Evolutionary conservation across 2,113 vertebrate species (phyloP).

Genomic region (Damaliscus lunatus): DNA sequence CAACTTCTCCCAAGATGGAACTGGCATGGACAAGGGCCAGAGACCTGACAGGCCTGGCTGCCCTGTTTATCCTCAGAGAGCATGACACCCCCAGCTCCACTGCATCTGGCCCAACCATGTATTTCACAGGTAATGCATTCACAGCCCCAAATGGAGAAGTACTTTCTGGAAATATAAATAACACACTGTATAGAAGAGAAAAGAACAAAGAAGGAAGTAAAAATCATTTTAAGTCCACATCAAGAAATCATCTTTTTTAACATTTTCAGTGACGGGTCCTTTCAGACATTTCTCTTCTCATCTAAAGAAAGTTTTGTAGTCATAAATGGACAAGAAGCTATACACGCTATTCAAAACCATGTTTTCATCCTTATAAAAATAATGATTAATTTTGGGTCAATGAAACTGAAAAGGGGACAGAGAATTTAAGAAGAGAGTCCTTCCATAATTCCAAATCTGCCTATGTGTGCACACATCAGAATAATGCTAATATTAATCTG

Average conservation of each 20-base stretch:
- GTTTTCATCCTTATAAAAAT: neutral
- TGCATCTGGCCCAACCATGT: neutral
- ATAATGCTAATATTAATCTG: neutral
- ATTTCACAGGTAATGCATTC: neutral
- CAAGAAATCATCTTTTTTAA: neutral
- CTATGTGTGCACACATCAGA: neutral
- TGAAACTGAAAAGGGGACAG: neutral
- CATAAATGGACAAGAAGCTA: neutral
- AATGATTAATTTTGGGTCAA: neutral
- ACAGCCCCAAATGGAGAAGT: neutral
- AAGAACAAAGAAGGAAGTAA: neutral
- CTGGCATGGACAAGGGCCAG: neutral
- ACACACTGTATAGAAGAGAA: neutral
- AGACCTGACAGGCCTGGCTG: neutral
- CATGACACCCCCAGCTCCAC: neutral
- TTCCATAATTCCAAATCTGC: neutral
- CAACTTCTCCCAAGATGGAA: neutral
- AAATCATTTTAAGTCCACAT: constrained; percentile 5
- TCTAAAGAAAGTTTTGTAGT: neutral
- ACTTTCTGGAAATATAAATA: neutral
- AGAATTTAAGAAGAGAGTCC: neutral
- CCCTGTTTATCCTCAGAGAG: neutral
- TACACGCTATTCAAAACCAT: neutral
- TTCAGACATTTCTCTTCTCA: neutral
- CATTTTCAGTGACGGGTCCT: neutral